Evolutionary conservation across 2,888 invertebrate genomes (phyloP), one percentile per base, ranked within the genome.

Genomic region (Patella depressa): DNA sequence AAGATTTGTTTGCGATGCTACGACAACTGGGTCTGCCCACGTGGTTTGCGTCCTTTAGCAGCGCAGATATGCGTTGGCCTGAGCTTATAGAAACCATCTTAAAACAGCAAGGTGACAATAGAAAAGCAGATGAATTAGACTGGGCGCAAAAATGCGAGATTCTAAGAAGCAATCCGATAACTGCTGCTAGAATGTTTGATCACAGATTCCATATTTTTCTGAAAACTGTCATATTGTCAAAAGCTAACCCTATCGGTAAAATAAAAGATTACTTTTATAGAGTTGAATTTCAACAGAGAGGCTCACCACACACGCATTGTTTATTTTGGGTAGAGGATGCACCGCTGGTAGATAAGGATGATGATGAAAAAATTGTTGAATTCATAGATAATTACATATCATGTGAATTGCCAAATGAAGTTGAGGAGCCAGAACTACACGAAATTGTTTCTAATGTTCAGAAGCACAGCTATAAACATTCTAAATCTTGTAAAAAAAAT

Each of bases 261-360:
- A 73, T 83, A 12, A 29, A 45, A 12, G 83, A 85, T 73, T 84
- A 81, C 72, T 82, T 81, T 72, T 84, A 79, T 74, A 76, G 83
- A 53, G 81, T 83, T 15, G 85, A 84, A 59, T 83, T 83, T 74
- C 84, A 85, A 71, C 80, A 81, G 17, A 75, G 85, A 12, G 86
- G 86, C 2, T 82, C 82, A 12, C 84, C 84, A 15, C 84, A 85
- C 76, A 79, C 83, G 3, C 84, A 85, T 71, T 78, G 81, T 76
- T 59, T 85, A 53, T 76, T 76, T 29, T 84, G 84, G 83, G 79
- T 82, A 3, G 76, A 81, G 57, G 73, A 80, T 79, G 81, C 84
- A 1, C 82, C 81, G 24, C 78, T 69, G 45, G 65, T 83, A 65
- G 83, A 82, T 55, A 74, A 55, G 1, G 79, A 79, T 54, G 15